Evolutionary conservation across 2,888 invertebrate genomes (phyloP).

Genomic region (Eurytoma californica): DNA sequence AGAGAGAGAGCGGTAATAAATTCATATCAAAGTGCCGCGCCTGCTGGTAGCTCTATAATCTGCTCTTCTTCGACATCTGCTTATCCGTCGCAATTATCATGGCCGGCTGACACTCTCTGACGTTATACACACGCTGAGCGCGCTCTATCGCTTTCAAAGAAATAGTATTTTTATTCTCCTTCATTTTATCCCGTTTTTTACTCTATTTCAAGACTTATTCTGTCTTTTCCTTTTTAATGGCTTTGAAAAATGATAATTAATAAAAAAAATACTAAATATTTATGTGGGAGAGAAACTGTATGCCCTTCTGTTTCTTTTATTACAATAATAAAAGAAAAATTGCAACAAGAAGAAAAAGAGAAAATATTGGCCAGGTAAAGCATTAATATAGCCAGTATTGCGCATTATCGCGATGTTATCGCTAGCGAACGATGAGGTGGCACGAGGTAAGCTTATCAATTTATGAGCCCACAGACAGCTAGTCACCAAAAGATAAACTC

Average conservation of each 20-base stretch:
- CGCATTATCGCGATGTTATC: constrained; percentile 15
- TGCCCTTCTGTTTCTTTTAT: too few relatives aligned
- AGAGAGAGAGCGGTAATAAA: constrained; percentile 15
- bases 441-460: constrained; percentile 64
- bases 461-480: constrained; percentile 68
- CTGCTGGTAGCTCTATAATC: constrained; percentile 57
- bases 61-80: constrained; percentile 61
- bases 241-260: too few relatives aligned
- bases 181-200: too few relatives aligned
- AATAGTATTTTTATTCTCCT: not conserved
- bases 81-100: constrained; percentile 61
- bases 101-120: constrained; percentile 6
- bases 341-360: not conserved
- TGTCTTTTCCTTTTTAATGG: too few relatives aligned
- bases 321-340: too few relatives aligned
- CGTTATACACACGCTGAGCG: too few relatives aligned
- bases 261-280: too few relatives aligned
- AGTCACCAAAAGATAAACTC: constrained; percentile 66
- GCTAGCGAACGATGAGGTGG: not conserved
- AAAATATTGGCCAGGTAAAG: not conserved
- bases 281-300: too few relatives aligned
- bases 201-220: too few relatives aligned
- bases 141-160: constrained; percentile 4
- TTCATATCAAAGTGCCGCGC: constrained; percentile 42
- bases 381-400: not conserved